These are phyloP conservation scores for Zenarchopterus dispar DNA, from an alignment of 2,797 vertebrate genomes.

Conservation along the genomic window DNA sequence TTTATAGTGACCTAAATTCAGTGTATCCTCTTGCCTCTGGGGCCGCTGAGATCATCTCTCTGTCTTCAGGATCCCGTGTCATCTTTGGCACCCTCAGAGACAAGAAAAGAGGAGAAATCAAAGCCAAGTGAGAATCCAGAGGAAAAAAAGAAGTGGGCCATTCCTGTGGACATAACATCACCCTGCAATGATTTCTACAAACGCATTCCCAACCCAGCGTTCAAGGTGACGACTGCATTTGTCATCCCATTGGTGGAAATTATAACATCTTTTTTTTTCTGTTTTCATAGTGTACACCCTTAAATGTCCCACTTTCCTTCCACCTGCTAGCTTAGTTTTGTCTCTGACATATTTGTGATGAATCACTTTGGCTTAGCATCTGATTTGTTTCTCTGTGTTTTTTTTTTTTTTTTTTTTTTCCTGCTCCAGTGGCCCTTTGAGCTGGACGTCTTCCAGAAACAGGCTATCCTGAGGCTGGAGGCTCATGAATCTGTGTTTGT, in stretches of 20 bases:
- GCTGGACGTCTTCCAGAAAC: constrained; percentile 93
- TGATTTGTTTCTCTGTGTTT: constrained; percentile 18
- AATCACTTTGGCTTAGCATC: constrained; percentile 2
- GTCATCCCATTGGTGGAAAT: not conserved
- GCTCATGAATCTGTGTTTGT: constrained; percentile 91
- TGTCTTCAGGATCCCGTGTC: constrained; percentile 63
- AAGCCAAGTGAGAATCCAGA: constrained; percentile 57
- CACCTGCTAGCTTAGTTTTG: not conserved
- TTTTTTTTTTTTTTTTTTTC: too few species aligned
- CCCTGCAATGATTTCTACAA: constrained; percentile 92
- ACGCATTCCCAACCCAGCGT: constrained; percentile 88
- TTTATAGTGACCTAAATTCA: too few species aligned
- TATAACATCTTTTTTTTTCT: too few species aligned
- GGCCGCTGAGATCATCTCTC: not conserved
- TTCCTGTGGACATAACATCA: constrained; percentile 84
- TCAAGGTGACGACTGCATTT: constrained; percentile 65
- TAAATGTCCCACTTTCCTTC: too few species aligned
- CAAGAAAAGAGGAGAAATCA: constrained; percentile 63
- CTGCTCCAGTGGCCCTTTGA: constrained; percentile 89
- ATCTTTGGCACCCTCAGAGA: constrained; percentile 36
- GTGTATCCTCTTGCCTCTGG: too few species aligned
- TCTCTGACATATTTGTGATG: constrained; percentile 6
- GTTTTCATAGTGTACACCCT: too few species aligned
- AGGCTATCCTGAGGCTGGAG: constrained; percentile 90
- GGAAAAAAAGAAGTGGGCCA: constrained; percentile 88